Evolutionary conservation across 2,113 vertebrate species (phyloP).

Genomic region (Oceanodroma tethys): DNA sequence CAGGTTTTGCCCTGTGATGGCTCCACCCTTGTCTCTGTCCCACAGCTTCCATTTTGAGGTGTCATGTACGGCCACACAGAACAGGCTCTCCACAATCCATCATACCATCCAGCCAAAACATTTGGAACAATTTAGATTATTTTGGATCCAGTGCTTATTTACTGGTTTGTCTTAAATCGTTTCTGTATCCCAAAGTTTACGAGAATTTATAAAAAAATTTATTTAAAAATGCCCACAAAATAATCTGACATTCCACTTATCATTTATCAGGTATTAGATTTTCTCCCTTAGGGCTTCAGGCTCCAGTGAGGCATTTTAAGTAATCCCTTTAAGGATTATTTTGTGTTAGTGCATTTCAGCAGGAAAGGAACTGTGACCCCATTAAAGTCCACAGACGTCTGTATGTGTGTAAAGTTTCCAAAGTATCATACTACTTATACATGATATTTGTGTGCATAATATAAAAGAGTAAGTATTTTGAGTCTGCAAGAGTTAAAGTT

Average conservation of each 20-base stretch:
- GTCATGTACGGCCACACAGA: constrained; percentile 58
- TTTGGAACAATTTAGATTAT: not conserved
- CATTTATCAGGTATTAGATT: not conserved
- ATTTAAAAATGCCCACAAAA: not conserved
- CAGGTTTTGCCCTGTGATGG: constrained; percentile 64
- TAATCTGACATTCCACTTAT: not conserved
- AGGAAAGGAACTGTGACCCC: not conserved
- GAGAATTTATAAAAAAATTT: not conserved
- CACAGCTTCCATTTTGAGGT: constrained; percentile 72
- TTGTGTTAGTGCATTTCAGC: not conserved
- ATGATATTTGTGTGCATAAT: not conserved
- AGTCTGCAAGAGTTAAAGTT: not conserved
- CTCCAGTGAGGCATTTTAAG: not conserved
- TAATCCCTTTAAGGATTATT: not conserved
- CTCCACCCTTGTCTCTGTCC: constrained; percentile 60
- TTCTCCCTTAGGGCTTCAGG: not conserved
- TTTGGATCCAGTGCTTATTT: not conserved
- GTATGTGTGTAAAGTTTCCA: not conserved
- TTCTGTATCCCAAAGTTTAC: not conserved
- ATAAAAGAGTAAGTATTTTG: not conserved
- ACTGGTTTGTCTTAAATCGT: not conserved
- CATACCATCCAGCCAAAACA: constrained; percentile 41
- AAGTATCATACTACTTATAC: not conserved
- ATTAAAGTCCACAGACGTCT: not conserved
- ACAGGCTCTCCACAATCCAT: constrained; percentile 70